Base-by-base conservation (phyloP, 2,113 vertebrate genomes). In the Condylura cristata region DNA sequence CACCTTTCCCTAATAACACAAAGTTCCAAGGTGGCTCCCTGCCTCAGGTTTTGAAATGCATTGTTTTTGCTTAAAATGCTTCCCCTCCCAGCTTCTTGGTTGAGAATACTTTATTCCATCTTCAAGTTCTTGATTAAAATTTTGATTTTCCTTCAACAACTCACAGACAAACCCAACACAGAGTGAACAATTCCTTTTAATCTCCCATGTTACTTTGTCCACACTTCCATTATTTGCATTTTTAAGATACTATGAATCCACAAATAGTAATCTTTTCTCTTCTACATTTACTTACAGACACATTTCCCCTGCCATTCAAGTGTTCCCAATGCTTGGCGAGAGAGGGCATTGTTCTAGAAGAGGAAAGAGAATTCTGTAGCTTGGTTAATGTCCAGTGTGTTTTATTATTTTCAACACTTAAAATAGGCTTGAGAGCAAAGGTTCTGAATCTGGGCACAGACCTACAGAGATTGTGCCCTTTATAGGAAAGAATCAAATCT, bases 121-220 rank as follows among this genome's bases (percentile, higher is more conserved):
- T 94, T 89, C 44, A 84, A 89, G 63, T 89, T 39, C 37, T 46
- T 78, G 24, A 56, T 26, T 51, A 46, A 86, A 90, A 88, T 34
- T 28, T 26, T 34, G 7, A 37, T 75, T 83, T 78, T 51, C 17
- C 70, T 71, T 83, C 48, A 53, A 13, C 70, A 89, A 70, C 71
- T 83, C 53, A 16, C 61, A 14, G 32, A 82, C 56, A 76, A 83
- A 39, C 5, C 44, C 63, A 5, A 10, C 4, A 14, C 32, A 17
- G 30, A 66, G 44, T 10, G 14, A 60, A 72, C 17, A 41, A 18
- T 65, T 76, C 39, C 8, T 89, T 61, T 26, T 65, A 37, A 56
- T 48, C 34, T 53, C n/a, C 16, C 12, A 34, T 11, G 4, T 66
- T 39, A 30, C 28, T 81, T 70, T 39, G 46, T 80, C 80, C 74